Evolutionary conservation across 2,113 vertebrate genomes (phyloP).

Genomic region (Pagrus major): DNA sequence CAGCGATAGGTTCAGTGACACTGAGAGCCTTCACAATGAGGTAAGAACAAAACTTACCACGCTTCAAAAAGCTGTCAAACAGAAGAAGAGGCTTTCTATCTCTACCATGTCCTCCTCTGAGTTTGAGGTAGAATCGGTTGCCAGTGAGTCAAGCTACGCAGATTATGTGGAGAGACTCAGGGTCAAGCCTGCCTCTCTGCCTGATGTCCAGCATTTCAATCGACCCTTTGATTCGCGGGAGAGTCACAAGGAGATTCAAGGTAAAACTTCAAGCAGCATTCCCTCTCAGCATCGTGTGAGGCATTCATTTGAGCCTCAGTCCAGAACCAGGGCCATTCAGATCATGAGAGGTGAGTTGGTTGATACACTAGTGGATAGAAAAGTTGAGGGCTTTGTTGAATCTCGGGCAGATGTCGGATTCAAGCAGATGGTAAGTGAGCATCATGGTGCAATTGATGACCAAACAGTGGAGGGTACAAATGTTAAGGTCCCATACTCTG

Average conservation of each 20-base stretch:
- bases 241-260: slow-evolving; percentile 54
- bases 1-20: slow-evolving; percentile 85
- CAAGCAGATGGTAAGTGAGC: slow-evolving; percentile 38
- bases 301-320: slow-evolving; percentile 84
- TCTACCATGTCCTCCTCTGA: slow-evolving; percentile 87
- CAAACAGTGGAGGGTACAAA: slow-evolving; percentile 27
- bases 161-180: slow-evolving; percentile 80
- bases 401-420: slow-evolving; percentile 44
- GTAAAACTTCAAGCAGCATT: slow-evolving; percentile 62
- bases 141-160: slow-evolving; percentile 81
- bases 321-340: slow-evolving; percentile 80
- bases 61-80: slow-evolving; percentile 88
- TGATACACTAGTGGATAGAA: slow-evolving; percentile 37
- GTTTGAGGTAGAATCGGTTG: slow-evolving; percentile 82
- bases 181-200: slow-evolving; percentile 72
- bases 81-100: slow-evolving; percentile 86
- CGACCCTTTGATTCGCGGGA: slow-evolving; percentile 68
- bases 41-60: slow-evolving; percentile 90
- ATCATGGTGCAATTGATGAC: slow-evolving; percentile 32
- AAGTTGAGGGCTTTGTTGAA: slow-evolving; percentile 24
- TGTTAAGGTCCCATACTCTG: slow-evolving; percentile 34
- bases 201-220: slow-evolving; percentile 72
- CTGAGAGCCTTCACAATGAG: slow-evolving; percentile 91
- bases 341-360: slow-evolving; percentile 80
- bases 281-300: slow-evolving; percentile 52